Conservation (phyloP, 2,888 invertebrate genomes). For the Nycteola revayana region DNA sequence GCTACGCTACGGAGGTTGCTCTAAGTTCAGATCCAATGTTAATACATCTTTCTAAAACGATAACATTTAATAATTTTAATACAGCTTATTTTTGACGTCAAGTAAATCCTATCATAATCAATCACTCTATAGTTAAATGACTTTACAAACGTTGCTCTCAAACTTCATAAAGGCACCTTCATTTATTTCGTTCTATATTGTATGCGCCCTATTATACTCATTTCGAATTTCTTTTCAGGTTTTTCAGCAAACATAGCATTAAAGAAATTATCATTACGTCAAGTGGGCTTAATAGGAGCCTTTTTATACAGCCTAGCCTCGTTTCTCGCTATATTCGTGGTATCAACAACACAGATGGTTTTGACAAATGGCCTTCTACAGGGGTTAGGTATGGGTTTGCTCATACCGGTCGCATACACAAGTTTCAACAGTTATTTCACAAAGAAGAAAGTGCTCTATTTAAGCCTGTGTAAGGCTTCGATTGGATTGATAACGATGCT, state of each 20-base stretch:
- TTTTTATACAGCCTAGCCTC: slow-evolving; percentile 84
- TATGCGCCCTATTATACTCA: no score
- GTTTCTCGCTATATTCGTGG: slow-evolving; percentile 84
- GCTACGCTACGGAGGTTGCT: no score
- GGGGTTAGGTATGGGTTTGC: slow-evolving; percentile 86
- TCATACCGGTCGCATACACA: slow-evolving; percentile 87
- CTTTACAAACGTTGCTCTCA: background rate
- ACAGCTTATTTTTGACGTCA: no score
- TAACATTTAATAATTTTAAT: no score
- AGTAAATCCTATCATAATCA: no score
- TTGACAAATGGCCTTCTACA: slow-evolving; percentile 85
- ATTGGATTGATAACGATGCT: slow-evolving; percentile 86
- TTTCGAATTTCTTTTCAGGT: slow-evolving; percentile 68
- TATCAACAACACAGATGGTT: slow-evolving; percentile 83
- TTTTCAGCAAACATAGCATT: slow-evolving; percentile 86
- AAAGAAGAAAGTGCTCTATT: slow-evolving; percentile 85
- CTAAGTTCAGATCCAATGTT: no score
- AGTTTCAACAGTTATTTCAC: slow-evolving; percentile 89
- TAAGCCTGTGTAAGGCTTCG: slow-evolving; percentile 86
- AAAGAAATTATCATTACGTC: slow-evolving; percentile 84
- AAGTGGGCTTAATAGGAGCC: slow-evolving; percentile 85
- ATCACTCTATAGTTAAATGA: background rate
- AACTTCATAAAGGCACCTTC: no score
- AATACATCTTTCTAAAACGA: no score
- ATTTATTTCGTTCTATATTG: no score